Conservation (phyloP, 2,888 invertebrate genomes). For the Acleris sparsana region DNA sequence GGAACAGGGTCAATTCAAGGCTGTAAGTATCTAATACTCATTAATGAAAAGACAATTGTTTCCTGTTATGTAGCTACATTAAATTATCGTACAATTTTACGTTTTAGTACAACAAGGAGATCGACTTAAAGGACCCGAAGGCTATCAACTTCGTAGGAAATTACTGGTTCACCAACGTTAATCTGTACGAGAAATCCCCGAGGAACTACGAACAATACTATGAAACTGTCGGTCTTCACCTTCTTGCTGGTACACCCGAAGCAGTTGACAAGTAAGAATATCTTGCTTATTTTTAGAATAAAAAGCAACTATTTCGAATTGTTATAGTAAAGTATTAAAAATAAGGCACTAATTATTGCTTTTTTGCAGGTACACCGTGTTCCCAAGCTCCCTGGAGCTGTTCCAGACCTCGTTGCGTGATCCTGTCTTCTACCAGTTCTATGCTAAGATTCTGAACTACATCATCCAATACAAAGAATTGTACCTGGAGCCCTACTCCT, state of each 20-base stretch:
- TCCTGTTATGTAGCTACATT: constrained; percentile 29
- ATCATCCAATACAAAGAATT: constrained; percentile 77
- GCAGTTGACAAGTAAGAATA: constrained; percentile 55
- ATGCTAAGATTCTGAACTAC: constrained; percentile 75
- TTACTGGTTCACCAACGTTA: constrained; percentile 83
- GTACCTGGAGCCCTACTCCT: constrained; percentile 77
- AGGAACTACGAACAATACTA: constrained; percentile 79
- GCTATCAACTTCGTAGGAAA: constrained; percentile 82
- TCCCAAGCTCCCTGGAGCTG: constrained; percentile 81
- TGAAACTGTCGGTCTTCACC: constrained; percentile 80
- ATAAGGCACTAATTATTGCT: neutral
- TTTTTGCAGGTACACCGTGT: constrained; percentile 60
- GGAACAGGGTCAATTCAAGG: constrained; percentile 83
- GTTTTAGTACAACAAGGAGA: constrained; percentile 61
- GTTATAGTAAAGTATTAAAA: too few relatives aligned
- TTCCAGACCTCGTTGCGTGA: constrained; percentile 83
- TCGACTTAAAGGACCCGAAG: constrained; percentile 55
- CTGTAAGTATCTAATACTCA: constrained; percentile 65
- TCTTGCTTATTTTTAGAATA: neutral
- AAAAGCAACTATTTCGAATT: too few relatives aligned
- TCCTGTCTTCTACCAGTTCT: constrained; percentile 85
- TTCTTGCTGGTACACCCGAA: constrained; percentile 60
- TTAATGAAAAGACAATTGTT: too few relatives aligned
- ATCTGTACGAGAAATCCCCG: constrained; percentile 64
- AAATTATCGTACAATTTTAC: constrained; percentile 22